Evolutionary conservation across 2,113 vertebrate genomes (phyloP), one percentile per base, ranked within the genome.

Genomic region (Saguinus imperator): DNA sequence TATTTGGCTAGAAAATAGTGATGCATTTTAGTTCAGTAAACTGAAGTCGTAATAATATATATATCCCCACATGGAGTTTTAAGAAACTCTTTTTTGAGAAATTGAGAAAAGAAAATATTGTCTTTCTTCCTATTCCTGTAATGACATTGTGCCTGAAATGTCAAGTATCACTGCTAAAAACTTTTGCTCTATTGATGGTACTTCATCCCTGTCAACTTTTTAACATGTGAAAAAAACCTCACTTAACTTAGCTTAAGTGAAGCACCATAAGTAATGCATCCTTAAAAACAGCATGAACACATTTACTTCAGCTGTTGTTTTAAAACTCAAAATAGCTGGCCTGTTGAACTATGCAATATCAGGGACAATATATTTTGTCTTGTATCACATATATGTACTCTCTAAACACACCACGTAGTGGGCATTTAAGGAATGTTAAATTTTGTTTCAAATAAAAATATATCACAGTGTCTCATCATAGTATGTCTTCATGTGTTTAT

Each of bases 391-490:
- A 14, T 20, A 52, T 64, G 48, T 57, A 29, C 61, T 83, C 43
- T 81, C 43, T 81, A 82, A 82, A 57, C n/a, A 32, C 6, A 32
- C 58, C 57, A 73, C 35, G 68, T 45, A 58, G 10, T 87, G 32
- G 55, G 48, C 27, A 40, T 76, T 96, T 75, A 92, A 84, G 50
- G 27, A 80, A 66, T 8, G 55, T 82, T 84, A 94, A 88, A 50
- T 96, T 7, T 27, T 61, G 3, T 88, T 92, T 88, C 72, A 94
- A 88, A 55, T 89, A 32, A 52, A 88, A 87, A n/a, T 43, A 50
- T 8, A 48, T 40, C 64, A 21, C 35, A 68, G 3, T 68, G 66
- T 68, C 29, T 68, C 43, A 45, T 48, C 75, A 48, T 76, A 45
- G 45, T 50, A 57, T n/a, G 17, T 79, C 8, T 96, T 48, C 21